Evolutionary conservation across 2,797 vertebrate genomes (phyloP), one percentile per base, ranked within the genome.

Genomic region (Coregonus suidteri): DNA sequence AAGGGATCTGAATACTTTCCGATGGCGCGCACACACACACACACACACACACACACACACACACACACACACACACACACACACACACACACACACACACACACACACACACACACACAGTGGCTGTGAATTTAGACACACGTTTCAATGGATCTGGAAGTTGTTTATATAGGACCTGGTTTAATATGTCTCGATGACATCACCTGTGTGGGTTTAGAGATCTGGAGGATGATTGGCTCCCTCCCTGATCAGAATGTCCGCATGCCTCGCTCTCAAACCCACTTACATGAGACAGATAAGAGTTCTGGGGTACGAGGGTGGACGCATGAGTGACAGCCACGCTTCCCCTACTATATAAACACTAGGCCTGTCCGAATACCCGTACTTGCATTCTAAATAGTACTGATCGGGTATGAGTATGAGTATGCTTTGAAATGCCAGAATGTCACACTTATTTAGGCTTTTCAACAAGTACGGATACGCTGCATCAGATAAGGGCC

Each of bases 171-270:
- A 51, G 37, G 37, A 51, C 6, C n/a, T 51, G 68, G 47, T 70
- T 37, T 9, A 25, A 51, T 37, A 25, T 2, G n/a, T 51, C 68
- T 25, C 5, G 3, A 41, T 70, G 68, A 70, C 68, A 70, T 70
- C 68, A 70, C 37, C 37, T 70, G 35, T 51, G 37, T 14, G 68
- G 41, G 68, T 51, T 47, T 70, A 13, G 35, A 70, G 68, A 70
- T 70, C 37, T 70, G 68, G 47, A 47, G 68, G 41, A 11, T 51
- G 68, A 70, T 65, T 65, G 25, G 7, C 62, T 70, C 18, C 3
- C n/a, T 70, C 37, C n/a, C 68, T 20, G n/a, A 70, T 70, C 68
- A 51, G 37, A 18, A 11, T 51, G 16, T 18, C n/a, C 9, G 37
- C 41, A 70, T 25, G 68, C 68, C 37, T 70, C 68, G 18, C 35